Conservation (phyloP, 64 coral and sea anemone species). For the Pocillopora verrucosa region DNA sequence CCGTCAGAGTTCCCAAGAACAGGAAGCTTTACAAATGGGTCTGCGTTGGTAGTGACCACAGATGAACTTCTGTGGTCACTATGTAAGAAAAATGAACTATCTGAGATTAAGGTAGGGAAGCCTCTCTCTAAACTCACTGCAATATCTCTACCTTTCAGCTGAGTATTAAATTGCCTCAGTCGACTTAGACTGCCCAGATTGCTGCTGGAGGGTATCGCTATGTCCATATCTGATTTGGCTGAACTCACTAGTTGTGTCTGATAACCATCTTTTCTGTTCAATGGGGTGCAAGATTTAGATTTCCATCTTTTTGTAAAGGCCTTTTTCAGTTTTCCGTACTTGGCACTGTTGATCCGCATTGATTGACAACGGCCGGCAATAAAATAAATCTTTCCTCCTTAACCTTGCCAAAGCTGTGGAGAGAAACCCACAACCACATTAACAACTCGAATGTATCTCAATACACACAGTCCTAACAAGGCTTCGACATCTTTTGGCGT, state of each 20-base stretch:
- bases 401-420: slow-evolving; percentile 72
- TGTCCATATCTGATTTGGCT: background rate
- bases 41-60: background rate
- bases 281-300: slow-evolving; percentile 34
- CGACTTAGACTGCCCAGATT: slow-evolving; percentile 53
- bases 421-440: background rate
- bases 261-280: background rate
- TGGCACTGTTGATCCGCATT: slow-evolving; percentile 63
- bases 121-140: background rate
- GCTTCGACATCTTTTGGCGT: too few relatives aligned
- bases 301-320: slow-evolving; percentile 3
- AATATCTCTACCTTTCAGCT: slow-evolving; percentile 10
- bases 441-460: too few relatives aligned
- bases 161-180: slow-evolving; percentile 28
- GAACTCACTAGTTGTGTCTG: background rate
- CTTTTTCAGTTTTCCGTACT: background rate
- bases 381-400: slow-evolving; percentile 89
- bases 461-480: too few relatives aligned
- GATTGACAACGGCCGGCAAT: slow-evolving; percentile 71
- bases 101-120: slow-evolving; percentile 27
- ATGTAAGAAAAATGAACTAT: slow-evolving; percentile 28
- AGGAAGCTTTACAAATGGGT: slow-evolving; percentile 31
- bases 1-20: background rate
- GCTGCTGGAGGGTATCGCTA: background rate
- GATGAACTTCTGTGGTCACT: background rate